Evolutionary conservation across 2,113 vertebrate species (phyloP).

Genomic region (Colistium nudipinnis): DNA sequence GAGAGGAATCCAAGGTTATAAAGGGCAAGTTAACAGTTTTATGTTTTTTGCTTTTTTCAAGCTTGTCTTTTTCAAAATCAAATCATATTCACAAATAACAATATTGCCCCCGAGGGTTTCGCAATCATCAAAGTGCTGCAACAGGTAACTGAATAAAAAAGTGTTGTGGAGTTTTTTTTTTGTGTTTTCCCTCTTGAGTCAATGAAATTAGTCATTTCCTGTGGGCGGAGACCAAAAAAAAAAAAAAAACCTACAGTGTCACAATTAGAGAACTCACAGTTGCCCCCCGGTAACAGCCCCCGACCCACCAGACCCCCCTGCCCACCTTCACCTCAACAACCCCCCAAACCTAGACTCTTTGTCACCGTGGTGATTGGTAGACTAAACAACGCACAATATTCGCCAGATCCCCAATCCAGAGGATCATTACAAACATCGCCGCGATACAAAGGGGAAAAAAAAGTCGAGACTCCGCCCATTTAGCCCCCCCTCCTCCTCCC

Average conservation of each 20-base stretch:
- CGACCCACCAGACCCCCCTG: constrained; percentile 39
- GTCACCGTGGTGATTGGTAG: constrained; percentile 94
- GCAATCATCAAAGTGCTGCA: too few relatives aligned
- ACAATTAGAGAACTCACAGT: constrained; percentile 12
- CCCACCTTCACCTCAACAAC: constrained; percentile 12
- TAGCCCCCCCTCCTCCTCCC: constrained; percentile 1
- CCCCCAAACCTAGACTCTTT: constrained; percentile 82
- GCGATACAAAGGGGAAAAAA: constrained; percentile 63
- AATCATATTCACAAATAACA: too few relatives aligned
- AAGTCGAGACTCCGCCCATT: constrained; percentile 50
- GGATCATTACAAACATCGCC: constrained; percentile 74
- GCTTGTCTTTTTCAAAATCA: too few relatives aligned
- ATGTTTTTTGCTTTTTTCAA: too few relatives aligned
- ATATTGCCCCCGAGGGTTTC: too few relatives aligned
- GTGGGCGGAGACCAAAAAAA: constrained; percentile 2
- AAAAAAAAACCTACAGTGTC: neutral
- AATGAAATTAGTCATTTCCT: constrained; percentile 46
- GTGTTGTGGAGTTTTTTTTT: neutral
- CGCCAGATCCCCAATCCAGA: constrained; percentile 72
- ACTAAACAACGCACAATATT: constrained; percentile 90
- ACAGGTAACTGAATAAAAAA: too few relatives aligned
- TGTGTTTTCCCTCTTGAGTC: constrained; percentile 27
- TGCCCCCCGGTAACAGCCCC: constrained; percentile 49
- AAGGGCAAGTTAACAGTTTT: too few relatives aligned
- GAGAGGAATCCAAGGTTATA: too few relatives aligned